Conservation (phyloP, 2,797 vertebrate genomes). For the Balearica regulorum region DNA sequence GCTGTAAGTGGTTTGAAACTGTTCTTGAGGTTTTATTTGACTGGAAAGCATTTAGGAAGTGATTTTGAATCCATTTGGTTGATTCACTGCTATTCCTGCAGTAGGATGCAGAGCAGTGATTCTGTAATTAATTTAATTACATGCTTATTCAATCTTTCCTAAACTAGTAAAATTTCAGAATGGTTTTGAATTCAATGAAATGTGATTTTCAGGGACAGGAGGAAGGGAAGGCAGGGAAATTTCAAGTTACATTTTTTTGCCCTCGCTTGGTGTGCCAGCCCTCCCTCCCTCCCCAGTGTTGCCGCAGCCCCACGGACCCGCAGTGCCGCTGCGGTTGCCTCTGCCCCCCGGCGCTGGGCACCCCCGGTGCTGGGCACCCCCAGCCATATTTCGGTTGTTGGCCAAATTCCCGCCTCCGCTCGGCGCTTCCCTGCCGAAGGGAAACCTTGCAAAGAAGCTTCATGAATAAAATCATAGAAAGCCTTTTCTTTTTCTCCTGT, state of each 20-base stretch:
- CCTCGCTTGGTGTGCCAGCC: not conserved
- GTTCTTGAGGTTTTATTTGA: slow-evolving; percentile 20
- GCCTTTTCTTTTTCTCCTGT: not conserved
- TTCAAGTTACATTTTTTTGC: not conserved
- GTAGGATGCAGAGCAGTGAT: slow-evolving; percentile 52
- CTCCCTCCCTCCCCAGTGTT: accelerated
- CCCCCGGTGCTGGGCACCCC: not conserved
- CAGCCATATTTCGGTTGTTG: not conserved
- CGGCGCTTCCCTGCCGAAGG: not conserved
- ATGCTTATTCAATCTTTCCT: slow-evolving; percentile 51
- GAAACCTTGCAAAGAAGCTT: not conserved
- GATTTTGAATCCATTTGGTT: slow-evolving; percentile 48
- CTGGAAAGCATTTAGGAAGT: slow-evolving; percentile 45
- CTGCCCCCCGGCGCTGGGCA: accelerated
- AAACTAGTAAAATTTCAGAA: slow-evolving; percentile 44
- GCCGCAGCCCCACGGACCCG: accelerated
- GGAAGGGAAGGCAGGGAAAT: not conserved
- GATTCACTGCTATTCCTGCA: slow-evolving; percentile 36
- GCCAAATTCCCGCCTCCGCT: not conserved
- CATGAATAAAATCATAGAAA: not conserved
- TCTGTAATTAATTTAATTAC: slow-evolving; percentile 64
- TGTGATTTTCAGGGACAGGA: slow-evolving; percentile 22
- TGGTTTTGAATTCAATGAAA: slow-evolving; percentile 13
- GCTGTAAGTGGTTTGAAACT: slow-evolving; percentile 1
- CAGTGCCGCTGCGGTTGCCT: not conserved